These are phyloP conservation scores for Myotis brandtii DNA, from an alignment of 2,113 vertebrate genomes.

Conservation along the genomic window DNA sequence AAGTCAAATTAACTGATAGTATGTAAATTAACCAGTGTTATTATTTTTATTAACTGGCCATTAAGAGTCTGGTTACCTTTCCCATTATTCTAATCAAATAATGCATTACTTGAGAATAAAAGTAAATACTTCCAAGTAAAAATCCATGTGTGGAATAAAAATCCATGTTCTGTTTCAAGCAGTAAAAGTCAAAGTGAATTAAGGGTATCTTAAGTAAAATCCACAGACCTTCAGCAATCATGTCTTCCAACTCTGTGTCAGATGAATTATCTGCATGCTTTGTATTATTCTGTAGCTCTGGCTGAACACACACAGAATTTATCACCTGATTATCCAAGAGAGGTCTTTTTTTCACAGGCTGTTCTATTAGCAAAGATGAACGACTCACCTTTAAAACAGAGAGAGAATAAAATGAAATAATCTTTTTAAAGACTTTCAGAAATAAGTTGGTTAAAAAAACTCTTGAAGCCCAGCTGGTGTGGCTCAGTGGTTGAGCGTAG, in stretches of 20 bases:
- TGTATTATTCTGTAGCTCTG: constrained; percentile 89
- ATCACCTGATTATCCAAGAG: constrained; percentile 90
- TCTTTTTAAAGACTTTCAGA: constrained; percentile 53
- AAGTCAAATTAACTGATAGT: constrained; percentile 29
- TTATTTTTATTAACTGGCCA: constrained; percentile 3
- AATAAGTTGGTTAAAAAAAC: constrained; percentile 41
- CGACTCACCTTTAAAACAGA: constrained; percentile 89
- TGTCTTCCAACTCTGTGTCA: constrained; percentile 93
- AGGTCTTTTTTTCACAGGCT: constrained; percentile 90
- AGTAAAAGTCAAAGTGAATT: neutral
- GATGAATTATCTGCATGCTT: constrained; percentile 92
- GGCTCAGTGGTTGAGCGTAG: too few species aligned
- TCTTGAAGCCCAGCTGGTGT: too few species aligned
- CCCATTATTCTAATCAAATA: constrained; percentile 40
- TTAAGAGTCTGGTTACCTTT: constrained; percentile 9
- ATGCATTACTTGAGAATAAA: constrained; percentile 8
- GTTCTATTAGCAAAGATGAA: constrained; percentile 89
- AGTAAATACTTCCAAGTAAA: constrained; percentile 42
- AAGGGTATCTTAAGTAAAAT: constrained; percentile 51
- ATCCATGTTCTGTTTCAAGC: neutral
- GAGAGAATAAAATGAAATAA: constrained; percentile 59
- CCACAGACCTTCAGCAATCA: constrained; percentile 90
- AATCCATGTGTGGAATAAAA: constrained; percentile 48
- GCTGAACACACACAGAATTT: constrained; percentile 89
- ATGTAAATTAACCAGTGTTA: neutral